phyloP scores from a whole-genome alignment of 2,797 vertebrate genomes.

The Coccyzus lansbergi region DNA sequence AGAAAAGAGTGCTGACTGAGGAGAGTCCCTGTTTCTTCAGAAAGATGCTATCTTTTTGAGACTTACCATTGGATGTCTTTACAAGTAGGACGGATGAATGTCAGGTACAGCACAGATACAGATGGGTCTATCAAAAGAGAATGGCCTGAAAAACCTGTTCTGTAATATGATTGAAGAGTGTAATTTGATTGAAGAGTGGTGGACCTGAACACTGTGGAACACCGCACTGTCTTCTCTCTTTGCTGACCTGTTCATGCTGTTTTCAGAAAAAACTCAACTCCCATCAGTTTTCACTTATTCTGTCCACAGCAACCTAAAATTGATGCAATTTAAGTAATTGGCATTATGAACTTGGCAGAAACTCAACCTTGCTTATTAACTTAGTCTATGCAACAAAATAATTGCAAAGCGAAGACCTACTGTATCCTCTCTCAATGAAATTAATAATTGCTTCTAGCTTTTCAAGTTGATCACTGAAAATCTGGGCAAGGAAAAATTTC shows the following conservation, averaged over 20 bases:
- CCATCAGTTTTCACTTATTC: not conserved
- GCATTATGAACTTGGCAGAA: not conserved
- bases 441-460: not conserved
- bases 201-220: not conserved
- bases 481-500: rapidly evolving
- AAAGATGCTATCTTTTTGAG: not conserved
- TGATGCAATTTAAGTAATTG: not conserved
- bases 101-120: not conserved
- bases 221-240: not conserved
- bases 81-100: not conserved
- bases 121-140: not conserved
- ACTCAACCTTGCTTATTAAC: not conserved
- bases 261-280: not conserved
- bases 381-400: not conserved
- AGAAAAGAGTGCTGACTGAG: not conserved
- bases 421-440: not conserved
- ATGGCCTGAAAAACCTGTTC: not conserved
- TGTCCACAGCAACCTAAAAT: not conserved
- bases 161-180: rapidly evolving
- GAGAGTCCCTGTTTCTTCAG: not conserved
- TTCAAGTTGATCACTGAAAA: not conserved
- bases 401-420: not conserved
- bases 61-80: not conserved
- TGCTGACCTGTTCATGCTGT: not conserved
- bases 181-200: not conserved